Evolutionary conservation across 1,140 invertebrate species (phyloP), one percentile per base, ranked within the genome.

Genomic region (Delia radicum): DNA sequence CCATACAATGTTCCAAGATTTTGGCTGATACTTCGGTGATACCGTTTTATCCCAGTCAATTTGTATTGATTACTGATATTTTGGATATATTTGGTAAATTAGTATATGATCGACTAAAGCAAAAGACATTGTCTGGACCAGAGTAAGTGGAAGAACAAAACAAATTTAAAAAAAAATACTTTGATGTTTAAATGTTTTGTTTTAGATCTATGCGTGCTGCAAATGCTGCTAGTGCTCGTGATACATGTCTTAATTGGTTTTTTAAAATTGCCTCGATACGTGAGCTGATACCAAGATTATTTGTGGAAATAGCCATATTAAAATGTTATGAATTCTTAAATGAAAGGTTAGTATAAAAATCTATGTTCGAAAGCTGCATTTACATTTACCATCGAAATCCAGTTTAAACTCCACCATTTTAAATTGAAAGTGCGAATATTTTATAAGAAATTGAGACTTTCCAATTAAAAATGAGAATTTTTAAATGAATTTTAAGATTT

Each of bases 201-300:
- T 67, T 24, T 21, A 69, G 65, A n/a, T 29, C 33, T 10, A 63
- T 76, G 69, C 48, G 71, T 42, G 69, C 72, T 62, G 55, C 55
- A 24, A 33, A 82, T 31, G 92, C 94, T 10, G 96, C 97, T 85
- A 89, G 91, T 76, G 96, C 96, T 0, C 96, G 96, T 86, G 97
- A 99, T 88, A 99, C 96, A 8, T 98, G 97, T 86, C 91, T 95
- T 76, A 99, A 99, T 89, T 99, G 98, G 98, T 97, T 99, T 88
- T 98, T 96, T 87, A 99, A 99, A 90, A 97, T 99, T 85, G 95
- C 97, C 1, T 98, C 97, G 1, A 98, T 99, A 78, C 89, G 97
- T 81, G 98, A 99, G 88, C 86, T 99, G 13, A 89, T 99, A 24
- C 97, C 97, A n/a, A 89, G 97, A 33, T 88, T 99, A 8, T 98